Base-by-base conservation (phyloP, 1,140 invertebrate species). In the Pseudachorutes palmiensis region DNA sequence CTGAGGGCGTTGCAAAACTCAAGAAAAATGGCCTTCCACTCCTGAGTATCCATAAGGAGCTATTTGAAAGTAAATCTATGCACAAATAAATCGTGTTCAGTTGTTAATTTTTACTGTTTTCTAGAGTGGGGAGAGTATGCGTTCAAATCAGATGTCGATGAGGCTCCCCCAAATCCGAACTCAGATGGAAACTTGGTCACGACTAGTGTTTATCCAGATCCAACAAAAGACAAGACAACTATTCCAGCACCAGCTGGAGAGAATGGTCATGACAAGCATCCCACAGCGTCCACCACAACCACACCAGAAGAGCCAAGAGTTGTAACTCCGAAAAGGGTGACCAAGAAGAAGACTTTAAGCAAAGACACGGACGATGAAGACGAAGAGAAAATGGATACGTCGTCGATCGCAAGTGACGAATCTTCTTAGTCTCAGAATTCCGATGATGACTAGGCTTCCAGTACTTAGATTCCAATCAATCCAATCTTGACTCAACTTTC, bases 61-160 rank as follows among this genome's bases (percentile, higher is more conserved):
- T 55, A 12, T 55, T 16, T 55, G 51, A 12, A 5, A 55, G 51
- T 55, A 24, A 55, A n/a, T n/a, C n/a, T n/a, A n/a, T n/a, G n/a
- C n/a, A n/a, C n/a, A n/a, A n/a, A n/a, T n/a, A n/a, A n/a, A n/a
- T n/a, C n/a, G n/a, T n/a, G 51, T 55, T 55, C 12, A 26, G 5
- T 16, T 14, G 12, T 26, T 16, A 55, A 24, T 22, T 55, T 14
- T 55, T 55, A 16, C 5, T 55, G 9, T 26, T 55, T 19, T 55
- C 24, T 55, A 55, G 51, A 55, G 24, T 55, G 51, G 51, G 51
- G 51, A 55, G 24, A 55, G n/a, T n/a, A n/a, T 19, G 36, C 5
- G 19, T 41, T 41, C 19, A 41, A 41, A 41, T 41, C 36, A 41
- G 36, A 41, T 41, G 5, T 19, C 36, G 36, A 19, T n/a, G n/a